Conservation (phyloP, 2,113 vertebrate genomes). For the Indicator indicator region DNA sequence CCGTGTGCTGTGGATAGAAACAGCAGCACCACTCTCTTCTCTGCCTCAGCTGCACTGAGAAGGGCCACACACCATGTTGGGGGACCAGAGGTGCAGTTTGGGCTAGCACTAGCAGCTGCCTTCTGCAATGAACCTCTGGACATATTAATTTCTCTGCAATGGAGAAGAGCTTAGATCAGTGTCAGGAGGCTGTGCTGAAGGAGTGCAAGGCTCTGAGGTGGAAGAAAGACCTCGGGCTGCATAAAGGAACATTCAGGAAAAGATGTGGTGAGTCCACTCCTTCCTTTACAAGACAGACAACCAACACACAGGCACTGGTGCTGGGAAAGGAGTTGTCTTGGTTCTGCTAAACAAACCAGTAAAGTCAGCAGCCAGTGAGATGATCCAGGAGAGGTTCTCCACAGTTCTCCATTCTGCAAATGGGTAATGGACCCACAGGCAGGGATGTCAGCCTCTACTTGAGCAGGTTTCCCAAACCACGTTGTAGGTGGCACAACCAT, state of each 20-base stretch:
- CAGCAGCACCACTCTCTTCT: not conserved
- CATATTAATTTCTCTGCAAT: not conserved
- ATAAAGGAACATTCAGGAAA: rapidly evolving
- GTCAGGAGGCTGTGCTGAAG: not conserved
- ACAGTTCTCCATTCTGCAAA: not conserved
- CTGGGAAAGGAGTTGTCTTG: not conserved
- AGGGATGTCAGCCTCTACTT: not conserved
- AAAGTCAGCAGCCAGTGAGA: not conserved
- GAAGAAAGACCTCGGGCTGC: not conserved
- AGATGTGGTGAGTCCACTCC: not conserved
- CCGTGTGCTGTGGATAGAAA: rapidly evolving
- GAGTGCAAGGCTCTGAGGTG: not conserved
- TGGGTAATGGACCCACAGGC: not conserved
- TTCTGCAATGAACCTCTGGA: not conserved
- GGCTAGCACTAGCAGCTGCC: not conserved
- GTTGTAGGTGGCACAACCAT: not conserved
- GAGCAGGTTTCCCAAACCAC: not conserved
- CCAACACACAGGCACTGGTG: not conserved
- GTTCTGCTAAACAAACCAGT: not conserved
- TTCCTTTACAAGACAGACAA: not conserved
- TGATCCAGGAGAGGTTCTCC: not conserved
- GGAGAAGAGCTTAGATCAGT: not conserved
- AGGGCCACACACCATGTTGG: rapidly evolving
- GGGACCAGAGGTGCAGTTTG: not conserved
- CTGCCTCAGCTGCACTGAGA: rapidly evolving